phyloP scores from a whole-genome alignment of 2,888 invertebrate species.

The Blastobasis adustella region DNA sequence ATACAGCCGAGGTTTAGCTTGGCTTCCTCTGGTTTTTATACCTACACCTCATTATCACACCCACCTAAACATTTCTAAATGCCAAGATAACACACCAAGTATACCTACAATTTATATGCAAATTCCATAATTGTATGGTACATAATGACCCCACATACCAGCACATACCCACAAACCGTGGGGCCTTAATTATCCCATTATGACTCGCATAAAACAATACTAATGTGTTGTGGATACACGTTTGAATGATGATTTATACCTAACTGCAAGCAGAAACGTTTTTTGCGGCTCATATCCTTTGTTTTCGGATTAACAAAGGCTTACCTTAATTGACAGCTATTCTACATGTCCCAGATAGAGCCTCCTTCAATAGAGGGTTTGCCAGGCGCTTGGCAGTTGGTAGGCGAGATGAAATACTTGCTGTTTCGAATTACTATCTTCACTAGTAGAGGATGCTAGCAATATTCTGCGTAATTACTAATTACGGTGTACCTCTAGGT shows the following conservation, averaged over 20 bases:
- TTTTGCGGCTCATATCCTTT: background rate
- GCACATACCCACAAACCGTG: constrained; percentile 8
- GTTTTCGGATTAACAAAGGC: background rate
- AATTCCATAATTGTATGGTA: background rate
- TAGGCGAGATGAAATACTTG: too few species aligned
- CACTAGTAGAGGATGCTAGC: too few species aligned
- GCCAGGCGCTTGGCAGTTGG: too few species aligned
- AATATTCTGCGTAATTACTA: too few species aligned
- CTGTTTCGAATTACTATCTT: too few species aligned
- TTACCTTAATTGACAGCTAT: too few species aligned
- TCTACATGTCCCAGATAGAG: too few species aligned
- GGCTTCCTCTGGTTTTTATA: too few species aligned
- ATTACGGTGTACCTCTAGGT: too few species aligned
- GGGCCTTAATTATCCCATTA: constrained; percentile 8
- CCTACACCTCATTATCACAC: background rate
- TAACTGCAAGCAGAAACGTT: constrained; percentile 1
- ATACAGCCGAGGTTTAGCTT: too few species aligned
- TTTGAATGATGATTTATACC: constrained; percentile 2
- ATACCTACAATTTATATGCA: background rate
- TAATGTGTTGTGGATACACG: constrained; percentile 1
- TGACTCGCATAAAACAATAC: constrained; percentile 8
- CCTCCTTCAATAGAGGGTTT: too few species aligned
- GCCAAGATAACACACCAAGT: background rate
- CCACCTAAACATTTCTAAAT: background rate
- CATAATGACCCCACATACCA: background rate